Conservation (phyloP, 1,140 invertebrate genomes). For the Limonius californicus region DNA sequence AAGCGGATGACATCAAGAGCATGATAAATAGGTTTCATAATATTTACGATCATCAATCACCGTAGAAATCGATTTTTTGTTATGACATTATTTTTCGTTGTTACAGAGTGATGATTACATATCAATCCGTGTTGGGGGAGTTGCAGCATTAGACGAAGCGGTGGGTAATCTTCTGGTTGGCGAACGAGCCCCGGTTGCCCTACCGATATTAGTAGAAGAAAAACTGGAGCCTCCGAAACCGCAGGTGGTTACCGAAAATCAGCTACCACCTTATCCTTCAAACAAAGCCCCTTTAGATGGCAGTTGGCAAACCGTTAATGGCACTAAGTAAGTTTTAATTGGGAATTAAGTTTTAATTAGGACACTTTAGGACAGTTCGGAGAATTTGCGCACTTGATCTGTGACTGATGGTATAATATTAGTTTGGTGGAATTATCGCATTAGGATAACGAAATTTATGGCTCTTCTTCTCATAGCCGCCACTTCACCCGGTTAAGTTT, state of each 20-base stretch:
- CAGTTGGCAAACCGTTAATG: constrained; percentile 56
- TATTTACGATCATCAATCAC: no score
- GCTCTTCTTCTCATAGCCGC: no score
- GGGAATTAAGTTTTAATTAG: not conserved
- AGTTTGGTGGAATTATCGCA: no score
- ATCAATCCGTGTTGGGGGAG: constrained; percentile 40
- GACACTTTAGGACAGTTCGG: no score
- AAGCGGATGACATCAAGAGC: no score
- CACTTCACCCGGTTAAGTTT: no score
- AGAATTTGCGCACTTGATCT: no score
- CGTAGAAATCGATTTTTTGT: no score
- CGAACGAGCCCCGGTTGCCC: constrained; percentile 29
- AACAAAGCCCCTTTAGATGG: constrained; percentile 51
- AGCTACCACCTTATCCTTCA: constrained; percentile 48
- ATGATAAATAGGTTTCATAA: no score
- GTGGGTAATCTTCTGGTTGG: constrained; percentile 37
- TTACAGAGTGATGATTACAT: constrained; percentile 48
- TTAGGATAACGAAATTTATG: no score
- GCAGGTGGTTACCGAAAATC: constrained; percentile 44
- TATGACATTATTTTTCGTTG: not conserved
- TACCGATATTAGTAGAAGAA: constrained; percentile 33
- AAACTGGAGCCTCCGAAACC: constrained; percentile 26
- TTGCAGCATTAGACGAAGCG: constrained; percentile 30
- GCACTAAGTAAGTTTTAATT: constrained; percentile 46
- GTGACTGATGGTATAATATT: no score